Evolutionary conservation across 2,113 vertebrate genomes (phyloP), one percentile per base, ranked within the genome.

Genomic region (Scophthalmus maximus): DNA sequence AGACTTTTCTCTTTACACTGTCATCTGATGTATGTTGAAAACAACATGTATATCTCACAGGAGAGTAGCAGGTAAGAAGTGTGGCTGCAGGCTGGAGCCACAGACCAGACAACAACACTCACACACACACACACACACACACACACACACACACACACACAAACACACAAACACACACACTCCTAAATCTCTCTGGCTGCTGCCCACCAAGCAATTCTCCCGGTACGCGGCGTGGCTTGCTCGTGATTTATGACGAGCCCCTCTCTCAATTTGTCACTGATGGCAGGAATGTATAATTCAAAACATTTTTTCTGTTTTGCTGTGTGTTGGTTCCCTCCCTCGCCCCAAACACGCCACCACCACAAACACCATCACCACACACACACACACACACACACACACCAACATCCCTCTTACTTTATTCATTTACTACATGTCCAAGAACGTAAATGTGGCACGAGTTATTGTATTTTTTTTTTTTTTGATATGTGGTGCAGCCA

Each of bases 231-330:
- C 26, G 49, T 78, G 58, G 88, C 83, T 81, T 59, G 68, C 56
- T 46, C 52, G 44, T 93, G 92, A 94, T 94, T 93, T 93, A 94
- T 92, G 90, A 90, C 57, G 42, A 81, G 84, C 87, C 86, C 86
- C 63, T 84, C 81, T 74, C 82, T 87, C 91, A 87, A 92, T 93
- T 92, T 93, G 86, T 93, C 92, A 92, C 83, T 55, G 77, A 89
- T 83, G 88, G 72, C 61, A 85, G 75, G 58, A 86, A 90, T 91
- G 85, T 92, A 91, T 92, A 91, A 92, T 92, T 91, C 89, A 90
- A 88, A 90, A 88, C 87, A 76, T 80, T 92, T 80, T 92, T 87
- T 89, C 72, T 89, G 77, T 90, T 91, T 91, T 89, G 73, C 75
- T 83, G 69, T 78, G 80, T 60, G 67, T 83, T 79, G 66, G 62